A percentile compares a stretch with the other conserved stretches of the same genome.
Evolutionary conservation across 2,797 vertebrate species (phyloP).

Genomic region (Sebastes wilsoni): DNA sequence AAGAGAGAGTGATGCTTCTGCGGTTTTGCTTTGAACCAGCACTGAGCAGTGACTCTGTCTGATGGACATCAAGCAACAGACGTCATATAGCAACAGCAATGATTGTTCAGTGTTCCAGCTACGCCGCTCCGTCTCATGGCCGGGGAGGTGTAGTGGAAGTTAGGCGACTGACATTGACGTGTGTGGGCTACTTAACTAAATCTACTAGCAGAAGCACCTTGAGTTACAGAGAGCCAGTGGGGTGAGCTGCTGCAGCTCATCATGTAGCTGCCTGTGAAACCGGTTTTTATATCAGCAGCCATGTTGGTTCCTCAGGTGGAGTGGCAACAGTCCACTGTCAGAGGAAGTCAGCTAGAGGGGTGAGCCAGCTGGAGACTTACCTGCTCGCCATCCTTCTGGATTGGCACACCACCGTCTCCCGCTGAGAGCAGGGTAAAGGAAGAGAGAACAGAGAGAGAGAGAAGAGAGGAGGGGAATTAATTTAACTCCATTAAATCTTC

Average conservation of each 20-base stretch:
- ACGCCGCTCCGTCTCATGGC: conserved; percentile 5
- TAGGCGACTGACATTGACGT: conserved; percentile 37
- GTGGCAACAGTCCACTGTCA: conserved; percentile 40
- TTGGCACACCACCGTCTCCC: conserved; percentile 92
- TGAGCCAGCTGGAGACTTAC: conserved; percentile 81
- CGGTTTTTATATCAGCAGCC: conserved; percentile 41
- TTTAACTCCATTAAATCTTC: neutral
- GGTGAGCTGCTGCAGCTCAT: conserved; percentile 39
- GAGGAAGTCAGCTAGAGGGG: conserved; percentile 48
- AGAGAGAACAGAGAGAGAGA: conserved; percentile 3
- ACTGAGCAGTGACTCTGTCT: conserved; percentile 33
- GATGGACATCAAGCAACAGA: conserved; percentile 55
- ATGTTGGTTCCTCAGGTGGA: conserved; percentile 65
- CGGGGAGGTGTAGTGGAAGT: conserved; percentile 43
- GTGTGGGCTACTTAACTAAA: conserved; percentile 36
- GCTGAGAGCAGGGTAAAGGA: conserved; percentile 74
- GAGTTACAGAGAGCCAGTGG: conserved; percentile 30
- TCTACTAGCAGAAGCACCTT: conserved; percentile 53
- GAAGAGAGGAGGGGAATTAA: neutral
- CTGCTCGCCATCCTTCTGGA: conserved; percentile 97
- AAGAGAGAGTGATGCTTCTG: conserved; percentile 42
- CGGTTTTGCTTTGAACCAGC: conserved; percentile 38
- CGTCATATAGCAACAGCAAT: conserved; percentile 35
- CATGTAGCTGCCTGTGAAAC: conserved; percentile 46
- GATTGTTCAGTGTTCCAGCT: conserved; percentile 49